phyloP scores from a whole-genome alignment of 2,113 vertebrate species.

The Chamaea fasciata region DNA sequence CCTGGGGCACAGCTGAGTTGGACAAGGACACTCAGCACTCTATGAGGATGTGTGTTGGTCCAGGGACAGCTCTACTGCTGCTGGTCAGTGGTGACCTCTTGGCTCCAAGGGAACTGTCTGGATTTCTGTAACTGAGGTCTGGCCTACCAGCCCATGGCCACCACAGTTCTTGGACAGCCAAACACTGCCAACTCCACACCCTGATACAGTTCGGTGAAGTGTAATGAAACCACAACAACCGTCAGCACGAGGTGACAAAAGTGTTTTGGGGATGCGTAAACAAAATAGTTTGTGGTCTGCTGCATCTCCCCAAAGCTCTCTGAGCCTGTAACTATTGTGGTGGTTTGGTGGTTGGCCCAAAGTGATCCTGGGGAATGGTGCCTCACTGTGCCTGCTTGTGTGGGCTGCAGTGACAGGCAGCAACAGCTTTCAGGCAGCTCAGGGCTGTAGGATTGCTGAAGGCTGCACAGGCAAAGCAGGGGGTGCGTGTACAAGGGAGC shows the following conservation, averaged over 20 bases:
- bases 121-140: neutral
- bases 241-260: neutral
- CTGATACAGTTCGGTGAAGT: neutral
- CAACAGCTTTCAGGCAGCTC: neutral
- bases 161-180: neutral
- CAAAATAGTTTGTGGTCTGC: neutral
- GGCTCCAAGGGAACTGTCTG: neutral
- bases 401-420: neutral
- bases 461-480: neutral
- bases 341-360: accelerated
- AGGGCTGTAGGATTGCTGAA: neutral
- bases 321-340: neutral
- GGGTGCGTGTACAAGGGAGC: accelerated
- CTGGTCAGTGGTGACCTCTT: neutral
- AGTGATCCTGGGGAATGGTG: neutral
- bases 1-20: neutral
- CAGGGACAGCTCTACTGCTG: neutral
- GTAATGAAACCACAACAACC: neutral
- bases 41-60: neutral
- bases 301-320: neutral
- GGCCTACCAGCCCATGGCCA: neutral
- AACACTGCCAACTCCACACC: neutral
- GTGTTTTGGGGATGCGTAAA: neutral
- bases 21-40: neutral
- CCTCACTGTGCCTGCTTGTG: neutral